Conservation (phyloP, 2,113 vertebrate genomes). For the Oncorhynchus mykiss region DNA sequence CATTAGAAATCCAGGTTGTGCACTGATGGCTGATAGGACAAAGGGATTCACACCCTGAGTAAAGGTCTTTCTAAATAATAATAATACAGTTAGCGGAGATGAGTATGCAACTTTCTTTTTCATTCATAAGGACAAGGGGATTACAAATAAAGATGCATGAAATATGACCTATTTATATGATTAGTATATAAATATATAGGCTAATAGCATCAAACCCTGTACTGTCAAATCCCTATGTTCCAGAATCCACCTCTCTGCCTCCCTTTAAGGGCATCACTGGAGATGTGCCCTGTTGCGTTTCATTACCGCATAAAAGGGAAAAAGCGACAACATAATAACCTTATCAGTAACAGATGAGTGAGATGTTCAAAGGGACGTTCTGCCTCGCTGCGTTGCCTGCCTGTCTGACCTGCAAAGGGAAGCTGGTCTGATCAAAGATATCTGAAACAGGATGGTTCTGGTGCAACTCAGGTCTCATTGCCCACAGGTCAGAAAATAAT, state of each 20-base stretch:
- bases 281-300: slow-evolving; percentile 60
- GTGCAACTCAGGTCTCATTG: slow-evolving; percentile 35
- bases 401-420: slow-evolving; percentile 53
- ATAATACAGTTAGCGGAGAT: no score
- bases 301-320: slow-evolving; percentile 68
- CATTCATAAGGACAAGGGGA: background rate
- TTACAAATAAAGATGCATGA: background rate
- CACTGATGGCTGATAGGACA: background rate
- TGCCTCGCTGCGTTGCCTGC: slow-evolving; percentile 53
- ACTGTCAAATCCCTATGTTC: background rate
- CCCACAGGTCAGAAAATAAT: slow-evolving; percentile 2
- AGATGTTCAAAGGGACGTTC: slow-evolving; percentile 71
- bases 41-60: no score
- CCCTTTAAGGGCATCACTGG: slow-evolving; percentile 52
- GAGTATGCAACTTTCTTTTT: no score
- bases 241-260: slow-evolving; percentile 23
- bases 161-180: background rate
- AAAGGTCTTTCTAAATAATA: no score
- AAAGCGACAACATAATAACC: slow-evolving; percentile 68
- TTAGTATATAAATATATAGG: slow-evolving; percentile 31
- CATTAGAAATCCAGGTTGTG: slow-evolving; percentile 11
- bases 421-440: slow-evolving; percentile 67
- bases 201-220: slow-evolving; percentile 19
- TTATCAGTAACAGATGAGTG: slow-evolving; percentile 72
- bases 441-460: slow-evolving; percentile 48